These are phyloP conservation scores for Habrosyne pyritoides DNA, from an alignment of 2,888 invertebrate species.

Conservation along the genomic window DNA sequence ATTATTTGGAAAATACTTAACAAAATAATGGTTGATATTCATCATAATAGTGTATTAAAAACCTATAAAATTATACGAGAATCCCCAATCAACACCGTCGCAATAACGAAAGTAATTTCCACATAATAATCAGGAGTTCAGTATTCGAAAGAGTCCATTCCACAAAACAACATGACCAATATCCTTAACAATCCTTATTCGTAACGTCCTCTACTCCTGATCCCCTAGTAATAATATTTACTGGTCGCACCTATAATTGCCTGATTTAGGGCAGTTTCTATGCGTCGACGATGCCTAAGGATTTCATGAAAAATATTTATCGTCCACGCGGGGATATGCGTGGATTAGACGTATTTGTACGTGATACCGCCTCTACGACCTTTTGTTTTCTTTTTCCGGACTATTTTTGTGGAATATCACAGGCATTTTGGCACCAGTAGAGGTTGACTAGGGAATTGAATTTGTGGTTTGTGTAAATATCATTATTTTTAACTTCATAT, in stretches of 20 bases:
- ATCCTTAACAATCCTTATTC: conserved; percentile 36
- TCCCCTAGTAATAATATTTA: conserved; percentile 76
- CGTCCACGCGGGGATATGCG: conserved; percentile 59
- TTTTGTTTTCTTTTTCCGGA: conserved; percentile 37
- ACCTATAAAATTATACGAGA: neutral
- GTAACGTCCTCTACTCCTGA: conserved; percentile 42
- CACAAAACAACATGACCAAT: conserved; percentile 30
- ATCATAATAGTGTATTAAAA: neutral
- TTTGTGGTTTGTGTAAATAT: neutral
- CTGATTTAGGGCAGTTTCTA: conserved; percentile 80
- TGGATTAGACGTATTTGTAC: conserved; percentile 80
- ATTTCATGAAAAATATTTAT: conserved; percentile 82
- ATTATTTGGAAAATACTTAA: neutral
- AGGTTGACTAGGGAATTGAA: neutral
- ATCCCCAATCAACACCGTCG: conserved; percentile 11
- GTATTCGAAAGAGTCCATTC: conserved; percentile 36
- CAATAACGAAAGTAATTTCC: conserved; percentile 32
- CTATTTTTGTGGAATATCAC: neutral
- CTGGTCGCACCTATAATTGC: conserved; percentile 80
- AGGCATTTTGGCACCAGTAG: conserved; percentile 6
- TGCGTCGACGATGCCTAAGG: conserved; percentile 67
- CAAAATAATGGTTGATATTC: neutral
- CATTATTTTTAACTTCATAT: neutral
- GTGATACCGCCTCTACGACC: conserved; percentile 53
- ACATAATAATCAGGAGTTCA: conserved; percentile 31